A percentile compares a stretch with the other conserved stretches of the same genome.
These are phyloP conservation scores for Setipinna tenuifilis DNA, from an alignment of 2,797 vertebrate species.

Conservation along the genomic window DNA sequence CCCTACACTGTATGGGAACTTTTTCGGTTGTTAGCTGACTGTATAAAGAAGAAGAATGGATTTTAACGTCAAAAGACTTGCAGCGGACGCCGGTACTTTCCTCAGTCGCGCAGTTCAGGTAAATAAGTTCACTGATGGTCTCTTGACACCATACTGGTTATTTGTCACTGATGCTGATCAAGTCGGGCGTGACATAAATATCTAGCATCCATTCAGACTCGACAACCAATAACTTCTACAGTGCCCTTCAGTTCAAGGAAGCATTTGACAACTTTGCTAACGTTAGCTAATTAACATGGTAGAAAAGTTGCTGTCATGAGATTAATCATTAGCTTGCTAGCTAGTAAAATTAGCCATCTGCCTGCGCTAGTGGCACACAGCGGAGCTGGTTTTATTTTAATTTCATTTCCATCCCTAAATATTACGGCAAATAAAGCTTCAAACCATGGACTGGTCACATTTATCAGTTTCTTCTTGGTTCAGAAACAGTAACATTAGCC, in stretches of 20 bases:
- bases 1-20: not conserved
- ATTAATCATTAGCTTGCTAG: not conserved
- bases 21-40: constrained; percentile 12
- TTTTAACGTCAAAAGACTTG: constrained; percentile 93
- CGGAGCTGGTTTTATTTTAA: not conserved
- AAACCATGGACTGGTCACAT: not conserved
- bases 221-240: not conserved
- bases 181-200: not conserved
- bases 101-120: constrained; percentile 93
- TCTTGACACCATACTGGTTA: not conserved
- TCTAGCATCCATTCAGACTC: not conserved
- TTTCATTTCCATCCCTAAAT: not conserved
- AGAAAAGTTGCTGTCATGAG: not conserved
- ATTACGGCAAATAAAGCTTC: not conserved
- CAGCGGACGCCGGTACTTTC: constrained; percentile 93
- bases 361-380: not conserved
- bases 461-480: not conserved
- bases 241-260: constrained; percentile 1
- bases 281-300: not conserved
- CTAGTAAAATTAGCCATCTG: not conserved
- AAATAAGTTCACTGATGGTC: constrained; percentile 54
- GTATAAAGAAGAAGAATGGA: constrained; percentile 77
- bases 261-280: constrained; percentile 17
- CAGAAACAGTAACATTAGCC: not conserved
- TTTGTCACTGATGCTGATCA: not conserved